Evolutionary conservation across 1,140 invertebrate genomes (phyloP).

Genomic region (Sesamia nonagrioides): DNA sequence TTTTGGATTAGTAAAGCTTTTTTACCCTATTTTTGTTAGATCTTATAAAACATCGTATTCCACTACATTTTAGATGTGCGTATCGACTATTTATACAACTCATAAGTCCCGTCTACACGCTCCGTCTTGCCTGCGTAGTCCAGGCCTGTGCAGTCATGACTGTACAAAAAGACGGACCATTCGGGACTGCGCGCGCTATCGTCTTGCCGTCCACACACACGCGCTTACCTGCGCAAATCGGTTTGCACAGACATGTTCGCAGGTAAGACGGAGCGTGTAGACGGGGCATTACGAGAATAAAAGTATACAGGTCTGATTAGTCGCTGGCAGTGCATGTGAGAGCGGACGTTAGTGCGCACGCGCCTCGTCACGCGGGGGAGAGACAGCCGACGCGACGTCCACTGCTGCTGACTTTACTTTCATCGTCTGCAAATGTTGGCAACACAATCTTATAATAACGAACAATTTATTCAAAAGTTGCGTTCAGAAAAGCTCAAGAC

Average conservation of each 20-base stretch:
- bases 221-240: too few species aligned
- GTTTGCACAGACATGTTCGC: too few species aligned
- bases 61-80: too few species aligned
- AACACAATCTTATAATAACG: not conserved
- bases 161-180: too few species aligned
- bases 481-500: too few species aligned
- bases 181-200: too few species aligned
- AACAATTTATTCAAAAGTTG: not conserved
- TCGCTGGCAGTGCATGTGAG: not conserved
- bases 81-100: too few species aligned
- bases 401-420: constrained; percentile 79
- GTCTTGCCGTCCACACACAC: too few species aligned
- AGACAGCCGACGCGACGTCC: constrained; percentile 84
- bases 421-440: constrained; percentile 75
- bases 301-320: not conserved
- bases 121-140: too few species aligned
- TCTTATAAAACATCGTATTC: not conserved
- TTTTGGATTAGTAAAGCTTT: not conserved
- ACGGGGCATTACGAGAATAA: not conserved
- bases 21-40: not conserved
- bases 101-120: too few species aligned
- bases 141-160: too few species aligned
- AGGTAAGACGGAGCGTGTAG: too few species aligned
- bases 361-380: constrained; percentile 82
- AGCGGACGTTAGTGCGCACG: constrained; percentile 67